Percentiles rank a stretch among this genome's conserved stretches.
These are phyloP conservation scores for Micropterix aruncella DNA, from an alignment of 2,888 invertebrate genomes.

Conservation along the genomic window DNA sequence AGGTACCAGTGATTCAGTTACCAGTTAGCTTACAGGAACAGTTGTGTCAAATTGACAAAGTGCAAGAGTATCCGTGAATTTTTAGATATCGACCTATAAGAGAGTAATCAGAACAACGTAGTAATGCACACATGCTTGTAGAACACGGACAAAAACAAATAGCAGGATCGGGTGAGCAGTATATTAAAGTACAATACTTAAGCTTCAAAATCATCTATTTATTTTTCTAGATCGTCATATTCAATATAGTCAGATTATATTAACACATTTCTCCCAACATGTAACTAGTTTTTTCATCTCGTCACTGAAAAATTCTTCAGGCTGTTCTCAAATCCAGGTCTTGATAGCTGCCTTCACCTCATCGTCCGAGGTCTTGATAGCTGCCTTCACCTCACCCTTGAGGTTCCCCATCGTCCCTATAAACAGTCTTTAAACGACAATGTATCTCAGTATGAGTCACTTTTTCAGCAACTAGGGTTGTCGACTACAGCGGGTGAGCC, in stretches of 20 bases:
- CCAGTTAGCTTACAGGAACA: too few species aligned
- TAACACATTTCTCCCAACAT: conserved; percentile 1
- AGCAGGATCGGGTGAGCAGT: background rate
- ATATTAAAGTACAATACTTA: background rate
- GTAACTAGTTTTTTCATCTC: background rate
- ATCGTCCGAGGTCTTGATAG: background rate
- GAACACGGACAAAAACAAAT: too few species aligned
- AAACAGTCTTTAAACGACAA: too few species aligned
- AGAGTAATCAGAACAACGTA: too few species aligned
- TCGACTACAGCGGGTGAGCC: too few species aligned
- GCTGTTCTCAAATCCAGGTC: background rate
- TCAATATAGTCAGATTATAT: background rate
- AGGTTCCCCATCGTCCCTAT: too few species aligned
- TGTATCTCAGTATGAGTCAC: too few species aligned
- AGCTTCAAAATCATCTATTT: background rate
- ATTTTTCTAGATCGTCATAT: background rate
- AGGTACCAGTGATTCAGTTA: too few species aligned
- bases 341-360: conserved; percentile 1
- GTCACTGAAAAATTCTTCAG: background rate
- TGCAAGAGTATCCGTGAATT: too few species aligned
- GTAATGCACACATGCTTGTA: background rate
- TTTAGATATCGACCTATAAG: too few species aligned
- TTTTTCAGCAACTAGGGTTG: too few species aligned
- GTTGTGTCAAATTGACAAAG: too few species aligned
- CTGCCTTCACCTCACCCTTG: background rate